Base-by-base conservation (phyloP, 2,888 invertebrate genomes). In the Erpobdella octoculata region DNA sequence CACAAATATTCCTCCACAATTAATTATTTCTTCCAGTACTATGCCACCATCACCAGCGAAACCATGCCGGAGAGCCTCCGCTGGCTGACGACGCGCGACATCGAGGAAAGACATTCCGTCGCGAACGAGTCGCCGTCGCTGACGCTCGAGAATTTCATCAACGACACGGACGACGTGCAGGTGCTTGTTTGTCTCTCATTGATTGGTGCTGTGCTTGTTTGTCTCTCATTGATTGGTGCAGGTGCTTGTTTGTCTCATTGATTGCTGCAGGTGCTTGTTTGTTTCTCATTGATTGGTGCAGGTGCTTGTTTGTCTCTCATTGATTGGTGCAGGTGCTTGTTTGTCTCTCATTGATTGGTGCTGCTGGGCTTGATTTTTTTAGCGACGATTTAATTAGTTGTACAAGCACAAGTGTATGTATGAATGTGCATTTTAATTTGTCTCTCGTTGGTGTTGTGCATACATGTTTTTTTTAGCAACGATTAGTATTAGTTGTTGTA, bases 1-100 rank as follows among this genome's bases (percentile, higher is more conserved):
- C 18, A 9, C 41, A 12, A 9, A 12, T 41, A 9, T 41, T 41
- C 41, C 41, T 41, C 41, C 41, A 12, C 41, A 9, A 12, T 18
- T 41, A 12, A 9, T 41, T 41, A 9, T 41, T 41, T 18, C n/a
- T n/a, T 31, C 25, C 78, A 86, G 85, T 98, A 98, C 86, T 98
- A 97, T 85, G 97, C 97, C 15, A 98, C 98, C 9, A 94, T 97
- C 65, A 80, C 81, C 46, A 64, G 33, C 28, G 76, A 81, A 62
- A 59, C 71, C 15, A 73, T 74, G 48, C 66, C 75, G 6, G 74
- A 93, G 78, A 92, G 93, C 83, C 93, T 97, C 77, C 92, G 93
- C 86, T 98, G 97, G 97, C 86, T 98, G 77, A 91, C 91, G 73
- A 78, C 77, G 70, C 78, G 81, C 72, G 79, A 82, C 75, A 80